Evolutionary conservation across 2,888 invertebrate species (phyloP), one percentile per base, ranked within the genome.

Genomic region (Piscicola geometra): DNA sequence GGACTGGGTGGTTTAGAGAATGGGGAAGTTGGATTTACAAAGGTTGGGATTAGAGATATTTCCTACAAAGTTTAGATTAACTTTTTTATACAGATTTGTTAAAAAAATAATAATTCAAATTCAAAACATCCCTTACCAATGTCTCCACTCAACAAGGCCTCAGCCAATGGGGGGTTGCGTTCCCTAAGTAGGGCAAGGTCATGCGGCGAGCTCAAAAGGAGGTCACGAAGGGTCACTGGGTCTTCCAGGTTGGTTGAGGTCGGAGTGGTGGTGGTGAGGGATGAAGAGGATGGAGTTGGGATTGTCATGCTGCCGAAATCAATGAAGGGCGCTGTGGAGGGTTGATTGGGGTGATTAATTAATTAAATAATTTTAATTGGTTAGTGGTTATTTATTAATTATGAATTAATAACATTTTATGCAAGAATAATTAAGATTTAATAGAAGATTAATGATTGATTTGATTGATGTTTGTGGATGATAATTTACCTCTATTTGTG

Each of bases 91-190:
- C 71, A 47, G 28, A 52, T 60, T 3, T 18, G 33, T 30, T 12
- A 25, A 32, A 15, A n/a, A 32, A 30, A 52, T 50, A 1, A 1
- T 30, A 25, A 52, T 50, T 21, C 18, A 66, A 33, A 1, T 25
- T n/a, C 50, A 47, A 15, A 47, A 47, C 50, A n/a, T 50, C 72
- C 47, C 80, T 79, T 80, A 87, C 87, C 92, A 80, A 92, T 88
- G 85, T 91, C 91, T 35, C 93, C 94, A 81, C 91, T 92, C 0
- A 92, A 88, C 35, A 96, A 86, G 28, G 97, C 95, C 85, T 95
- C 95, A 15, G 96, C 95, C 77, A 97, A 86, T 80, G 91, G 88
- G 5, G 95, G 93, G 87, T 97, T 97, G 82, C 96, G 93, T 85
- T 96, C 94, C 84, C 93, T 93, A 9, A 97, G 87, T 77, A 95